These are phyloP conservation scores for Megaceryle torquata DNA, from an alignment of 2,113 vertebrate genomes.

Conservation along the genomic window DNA sequence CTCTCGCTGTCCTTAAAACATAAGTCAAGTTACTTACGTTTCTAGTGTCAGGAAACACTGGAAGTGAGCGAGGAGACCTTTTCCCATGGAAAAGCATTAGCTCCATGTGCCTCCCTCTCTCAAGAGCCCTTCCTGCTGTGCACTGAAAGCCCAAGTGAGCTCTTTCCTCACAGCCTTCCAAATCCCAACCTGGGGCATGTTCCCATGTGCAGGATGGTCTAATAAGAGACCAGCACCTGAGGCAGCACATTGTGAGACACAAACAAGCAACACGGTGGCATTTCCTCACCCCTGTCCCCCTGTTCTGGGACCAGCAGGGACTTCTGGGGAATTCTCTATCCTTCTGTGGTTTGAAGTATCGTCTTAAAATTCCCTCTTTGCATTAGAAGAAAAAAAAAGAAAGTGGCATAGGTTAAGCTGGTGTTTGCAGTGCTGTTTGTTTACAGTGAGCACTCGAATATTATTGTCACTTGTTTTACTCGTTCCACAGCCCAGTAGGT, in stretches of 20 bases:
- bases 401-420: background rate
- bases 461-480: slow-evolving; percentile 25
- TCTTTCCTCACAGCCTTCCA: background rate
- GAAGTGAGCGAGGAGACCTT: background rate
- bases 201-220: background rate
- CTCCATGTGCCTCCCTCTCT: background rate
- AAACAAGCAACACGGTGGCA: background rate
- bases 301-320: background rate
- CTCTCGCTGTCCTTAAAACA: background rate
- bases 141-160: background rate
- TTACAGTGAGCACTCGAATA: background rate
- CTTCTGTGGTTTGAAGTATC: background rate
- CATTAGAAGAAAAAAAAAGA: background rate
- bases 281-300: background rate
- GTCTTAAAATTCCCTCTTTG: background rate
- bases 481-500: slow-evolving; percentile 20
- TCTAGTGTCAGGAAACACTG: background rate
- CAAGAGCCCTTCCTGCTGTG: background rate
- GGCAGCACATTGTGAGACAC: background rate
- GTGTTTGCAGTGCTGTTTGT: slow-evolving; percentile 21
- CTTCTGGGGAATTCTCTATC: background rate
- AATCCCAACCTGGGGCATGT: background rate
- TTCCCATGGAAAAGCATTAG: background rate
- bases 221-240: background rate
- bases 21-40: background rate